Conservation (phyloP, 2,797 vertebrate genomes). For the Crossoptilon crossoptilon region DNA sequence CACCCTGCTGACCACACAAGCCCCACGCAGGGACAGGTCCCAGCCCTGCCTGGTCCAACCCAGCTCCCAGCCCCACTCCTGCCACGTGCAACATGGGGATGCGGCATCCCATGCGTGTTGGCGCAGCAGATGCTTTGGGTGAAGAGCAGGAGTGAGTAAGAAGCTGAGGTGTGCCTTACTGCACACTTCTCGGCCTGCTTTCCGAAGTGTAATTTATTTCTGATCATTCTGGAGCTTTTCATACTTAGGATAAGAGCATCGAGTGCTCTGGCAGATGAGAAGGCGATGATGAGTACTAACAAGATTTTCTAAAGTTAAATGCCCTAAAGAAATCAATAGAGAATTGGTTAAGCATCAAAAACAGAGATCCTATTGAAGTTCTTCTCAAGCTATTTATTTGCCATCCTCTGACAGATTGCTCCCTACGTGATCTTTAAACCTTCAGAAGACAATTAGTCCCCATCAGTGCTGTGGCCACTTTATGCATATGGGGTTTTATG, state of each 20-base stretch:
- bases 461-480: not conserved
- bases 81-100: accelerated
- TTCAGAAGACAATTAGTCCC: not conserved
- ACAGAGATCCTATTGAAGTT: constrained; percentile 18
- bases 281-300: not conserved
- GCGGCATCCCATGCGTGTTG: accelerated
- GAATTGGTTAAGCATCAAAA: not conserved
- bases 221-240: not conserved
- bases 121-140: not conserved
- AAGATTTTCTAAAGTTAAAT: constrained; percentile 43
- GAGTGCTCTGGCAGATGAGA: not conserved
- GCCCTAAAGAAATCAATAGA: constrained; percentile 19
- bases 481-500: accelerated
- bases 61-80: not conserved
- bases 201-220: constrained; percentile 3
- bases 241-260: accelerated
- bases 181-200: not conserved
- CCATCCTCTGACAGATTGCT: not conserved
- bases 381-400: constrained; percentile 43
- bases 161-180: not conserved
- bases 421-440: not conserved
- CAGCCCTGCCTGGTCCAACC: not conserved
- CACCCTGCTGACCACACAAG: not conserved
- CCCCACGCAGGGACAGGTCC: not conserved
- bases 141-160: not conserved